phyloP scores from a whole-genome alignment of 2,797 vertebrate species.

The Prionace glauca region DNA sequence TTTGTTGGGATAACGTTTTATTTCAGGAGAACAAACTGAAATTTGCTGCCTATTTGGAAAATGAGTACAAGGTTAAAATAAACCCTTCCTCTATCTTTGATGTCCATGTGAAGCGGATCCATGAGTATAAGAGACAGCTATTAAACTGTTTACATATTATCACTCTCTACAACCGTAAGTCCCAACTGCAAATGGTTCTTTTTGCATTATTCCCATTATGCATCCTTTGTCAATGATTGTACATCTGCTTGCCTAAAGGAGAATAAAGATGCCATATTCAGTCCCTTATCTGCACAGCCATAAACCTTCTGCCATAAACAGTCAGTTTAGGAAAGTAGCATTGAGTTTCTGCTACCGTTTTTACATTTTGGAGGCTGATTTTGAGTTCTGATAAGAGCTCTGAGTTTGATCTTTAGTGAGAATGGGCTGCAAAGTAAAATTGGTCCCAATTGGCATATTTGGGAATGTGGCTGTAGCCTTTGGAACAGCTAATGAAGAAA shows the following conservation, averaged over 20 bases:
- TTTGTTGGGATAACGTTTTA: background rate
- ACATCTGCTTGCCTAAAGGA: background rate
- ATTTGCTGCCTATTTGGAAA: conserved; percentile 67
- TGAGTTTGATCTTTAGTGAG: background rate
- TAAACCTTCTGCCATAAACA: background rate
- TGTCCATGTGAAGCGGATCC: conserved; percentile 78
- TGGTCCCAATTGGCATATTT: background rate
- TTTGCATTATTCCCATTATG: fast-evolving
- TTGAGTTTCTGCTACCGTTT: background rate
- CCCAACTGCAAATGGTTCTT: background rate
- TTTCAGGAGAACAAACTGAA: conserved; percentile 76
- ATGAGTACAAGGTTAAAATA: conserved; percentile 70
- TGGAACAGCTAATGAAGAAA: background rate
- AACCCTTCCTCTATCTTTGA: conserved; percentile 74
- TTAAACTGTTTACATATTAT: conserved; percentile 73
- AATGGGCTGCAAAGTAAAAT: background rate
- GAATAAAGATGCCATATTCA: background rate
- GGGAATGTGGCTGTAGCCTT: background rate
- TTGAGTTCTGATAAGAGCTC: background rate
- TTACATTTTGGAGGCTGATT: background rate
- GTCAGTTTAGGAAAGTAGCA: background rate
- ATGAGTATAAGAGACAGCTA: conserved; percentile 77
- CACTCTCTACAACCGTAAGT: conserved; percentile 74
- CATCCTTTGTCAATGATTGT: background rate
- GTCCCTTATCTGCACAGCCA: background rate